Base-by-base conservation (phyloP, 1,140 invertebrate genomes). In the Sinonovacula constricta region DNA sequence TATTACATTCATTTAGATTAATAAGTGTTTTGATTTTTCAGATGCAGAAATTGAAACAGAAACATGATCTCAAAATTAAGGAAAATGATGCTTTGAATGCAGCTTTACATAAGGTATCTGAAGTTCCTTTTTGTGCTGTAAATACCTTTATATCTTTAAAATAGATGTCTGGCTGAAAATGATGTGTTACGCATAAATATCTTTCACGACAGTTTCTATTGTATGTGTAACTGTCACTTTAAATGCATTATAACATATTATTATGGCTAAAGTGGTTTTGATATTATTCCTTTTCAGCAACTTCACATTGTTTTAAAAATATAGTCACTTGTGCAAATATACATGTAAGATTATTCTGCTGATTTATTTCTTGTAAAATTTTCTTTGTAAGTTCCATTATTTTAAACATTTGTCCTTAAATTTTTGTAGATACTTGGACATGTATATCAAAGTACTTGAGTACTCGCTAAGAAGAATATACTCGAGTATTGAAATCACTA, bases 91-190 rank as follows among this genome's bases (percentile, higher is more conserved):
- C n/a, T 15, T 26, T 74, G 0, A 18, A 36, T 33, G 28, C 63
- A 28, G 56, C 59, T 24, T 26, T 74, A 3, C 39, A 63, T 33
- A 51, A 74, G 60, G 71, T 74, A 54, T 34, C 31, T 49, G 39
- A 45, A 10, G 18, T 45, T 45, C 18, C 39, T 45, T 45, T 10
- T 45, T 45, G 7, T 45, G 39, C 39, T 45, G 39, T 45, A 45
- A 45, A 10, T 45, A 18, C 18, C 7, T 18, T 10, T 45, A 45
- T 10, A 10, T 10, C 7, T 7, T 7, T 45, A 45, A 45, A 45
- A 45, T 45, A 45, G 18, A 45, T 10, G 7, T 45, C 7, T 10
- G 39, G 39, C 39, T 10, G 7, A 10, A 45, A 45, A 10, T 7
- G 7, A 45, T 45, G 18, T 18, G 7, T 7, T 10, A 45, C 18